Evolutionary conservation across 2,113 vertebrate genomes (phyloP).

Genomic region (Cercopithecus mona): DNA sequence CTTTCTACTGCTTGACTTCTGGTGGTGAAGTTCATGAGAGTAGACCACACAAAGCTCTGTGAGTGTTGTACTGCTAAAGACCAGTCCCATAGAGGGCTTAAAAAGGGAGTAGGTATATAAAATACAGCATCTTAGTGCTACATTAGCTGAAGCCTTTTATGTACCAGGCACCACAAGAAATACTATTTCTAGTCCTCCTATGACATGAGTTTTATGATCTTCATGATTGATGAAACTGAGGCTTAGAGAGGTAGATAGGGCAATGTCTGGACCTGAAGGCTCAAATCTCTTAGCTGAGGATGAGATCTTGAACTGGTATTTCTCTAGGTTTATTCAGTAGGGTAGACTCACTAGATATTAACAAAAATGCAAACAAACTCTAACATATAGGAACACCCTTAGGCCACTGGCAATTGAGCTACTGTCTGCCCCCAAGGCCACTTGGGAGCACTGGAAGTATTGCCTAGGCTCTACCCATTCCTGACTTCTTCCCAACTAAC

Average conservation of each 20-base stretch:
- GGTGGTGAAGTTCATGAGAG: neutral
- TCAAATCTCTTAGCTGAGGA: neutral
- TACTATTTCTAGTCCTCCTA: neutral
- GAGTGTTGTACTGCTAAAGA: neutral
- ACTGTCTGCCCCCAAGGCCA: neutral
- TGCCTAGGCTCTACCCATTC: neutral
- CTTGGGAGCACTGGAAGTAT: neutral
- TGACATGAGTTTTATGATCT: neutral
- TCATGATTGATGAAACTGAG: neutral
- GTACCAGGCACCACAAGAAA: neutral
- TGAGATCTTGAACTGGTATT: neutral
- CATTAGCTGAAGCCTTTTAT: neutral
- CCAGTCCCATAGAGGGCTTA: neutral
- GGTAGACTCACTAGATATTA: neutral
- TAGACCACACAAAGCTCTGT: neutral
- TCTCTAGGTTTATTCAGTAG: neutral
- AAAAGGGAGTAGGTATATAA: neutral
- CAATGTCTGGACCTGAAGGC: neutral
- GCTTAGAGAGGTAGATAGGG: neutral
- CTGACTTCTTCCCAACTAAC: neutral
- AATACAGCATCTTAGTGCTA: neutral
- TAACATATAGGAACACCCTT: neutral
- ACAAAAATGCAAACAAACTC: neutral
- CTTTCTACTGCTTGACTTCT: neutral
- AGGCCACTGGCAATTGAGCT: neutral